Percentiles rank a stretch among this genome's conserved stretches.
Evolutionary conservation across 2,797 vertebrate species (phyloP).

Genomic region (Myotis pilosus): DNA sequence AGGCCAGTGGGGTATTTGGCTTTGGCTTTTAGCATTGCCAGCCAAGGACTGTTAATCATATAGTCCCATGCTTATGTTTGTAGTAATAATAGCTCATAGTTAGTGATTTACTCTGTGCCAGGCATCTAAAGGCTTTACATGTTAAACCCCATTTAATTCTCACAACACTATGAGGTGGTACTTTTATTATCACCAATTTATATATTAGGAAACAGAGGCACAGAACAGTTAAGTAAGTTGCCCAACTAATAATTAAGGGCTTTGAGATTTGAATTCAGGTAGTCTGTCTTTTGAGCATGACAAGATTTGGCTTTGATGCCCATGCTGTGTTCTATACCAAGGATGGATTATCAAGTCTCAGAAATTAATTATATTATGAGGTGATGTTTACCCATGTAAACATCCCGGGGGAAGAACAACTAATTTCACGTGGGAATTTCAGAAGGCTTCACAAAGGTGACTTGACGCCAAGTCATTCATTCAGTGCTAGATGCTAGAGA

Average conservation of each 20-base stretch:
- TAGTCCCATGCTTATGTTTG: background rate
- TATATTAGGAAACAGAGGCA: background rate
- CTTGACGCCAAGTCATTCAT: background rate
- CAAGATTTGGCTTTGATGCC: background rate
- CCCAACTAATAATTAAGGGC: background rate
- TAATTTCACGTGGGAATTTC: slow-evolving; percentile 34
- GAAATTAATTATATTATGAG: slow-evolving; percentile 9
- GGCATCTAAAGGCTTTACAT: slow-evolving; percentile 26
- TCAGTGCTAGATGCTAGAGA: background rate
- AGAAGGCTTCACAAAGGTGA: background rate
- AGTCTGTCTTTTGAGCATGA: background rate
- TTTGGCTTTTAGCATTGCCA: background rate
- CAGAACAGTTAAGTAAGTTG: background rate
- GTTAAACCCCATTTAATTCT: background rate
- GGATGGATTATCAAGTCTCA: slow-evolving; percentile 27
- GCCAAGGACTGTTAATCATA: background rate
- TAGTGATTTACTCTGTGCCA: slow-evolving; percentile 27
- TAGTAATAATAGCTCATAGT: background rate
- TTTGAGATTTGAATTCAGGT: slow-evolving; percentile 13
- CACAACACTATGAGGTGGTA: background rate
- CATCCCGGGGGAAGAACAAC: background rate
- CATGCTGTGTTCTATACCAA: background rate
- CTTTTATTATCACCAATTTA: slow-evolving; percentile 5
- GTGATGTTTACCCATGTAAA: background rate
- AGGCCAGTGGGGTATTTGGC: background rate